Evolutionary conservation across 2,888 invertebrate species (phyloP), one percentile per base, ranked within the genome.

Genomic region (Lasioglossum vierecki): DNA sequence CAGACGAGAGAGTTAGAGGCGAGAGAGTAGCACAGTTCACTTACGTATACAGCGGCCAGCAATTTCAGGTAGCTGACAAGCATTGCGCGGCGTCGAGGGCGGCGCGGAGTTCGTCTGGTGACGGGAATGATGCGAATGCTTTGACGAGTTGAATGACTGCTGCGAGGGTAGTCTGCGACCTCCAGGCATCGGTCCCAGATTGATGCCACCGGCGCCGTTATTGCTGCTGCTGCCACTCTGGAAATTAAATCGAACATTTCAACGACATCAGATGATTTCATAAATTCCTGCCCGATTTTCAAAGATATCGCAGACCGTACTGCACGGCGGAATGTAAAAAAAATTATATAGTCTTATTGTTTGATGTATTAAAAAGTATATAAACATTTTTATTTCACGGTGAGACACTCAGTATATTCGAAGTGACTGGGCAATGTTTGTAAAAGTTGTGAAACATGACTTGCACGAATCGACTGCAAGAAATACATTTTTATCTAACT

Each of bases 81-180:
- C 87, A 76, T 90, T 93, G 49, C 93, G 86, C 0, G 92, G 90
- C 30, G 91, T 90, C 5, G 92, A 88, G 1, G 91, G 85, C 8
- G 88, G 87, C 18, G 86, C 85, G 4, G 91, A 86, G 39, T 92
- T 92, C 49, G 92, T 85, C 82, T 91, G 92, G 63, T 93, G 92
- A 3, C 91, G 93, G 35, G 93, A 92, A 79, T 93, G 92, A 79
- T 93, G 92, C 57, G 92, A 92, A 87, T 93, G 92, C 90, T 95
- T 94, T 18, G 93, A 93, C 39, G 94, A 94, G 66, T 95, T 94
- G 82, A 95, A 95, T 18, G 95, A 95, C 86, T 95, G 94, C 83
- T 95, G 94, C 0, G 94, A 94, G 11, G 94, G 91, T 82, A 94
- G 91, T 80, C 95, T 92, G 76, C 95, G 92, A 79, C 93, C 93